Percentiles rank a stretch among this genome's conserved stretches.
Conservation (phyloP, 2,888 invertebrate genomes). For the Erebia aethiops region DNA sequence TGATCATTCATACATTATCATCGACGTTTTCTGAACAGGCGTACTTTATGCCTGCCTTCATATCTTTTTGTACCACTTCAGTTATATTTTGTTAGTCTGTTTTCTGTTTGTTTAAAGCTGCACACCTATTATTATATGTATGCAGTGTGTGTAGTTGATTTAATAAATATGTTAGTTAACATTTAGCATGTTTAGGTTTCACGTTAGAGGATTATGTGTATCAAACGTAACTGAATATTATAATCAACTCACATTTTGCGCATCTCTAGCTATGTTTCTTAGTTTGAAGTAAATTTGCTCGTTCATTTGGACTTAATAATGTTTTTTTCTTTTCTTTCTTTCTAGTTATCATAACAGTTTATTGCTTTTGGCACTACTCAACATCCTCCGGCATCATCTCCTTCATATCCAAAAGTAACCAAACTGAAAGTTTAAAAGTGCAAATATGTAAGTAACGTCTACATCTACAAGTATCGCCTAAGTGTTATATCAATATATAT, state of each 20-base stretch:
- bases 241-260: background rate
- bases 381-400: conserved; percentile 56
- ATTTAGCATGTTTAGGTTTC: background rate
- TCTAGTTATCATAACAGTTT: conserved; percentile 12
- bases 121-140: background rate
- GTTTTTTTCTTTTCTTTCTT: too few species aligned
- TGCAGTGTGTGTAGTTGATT: conserved; percentile 8
- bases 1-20: background rate
- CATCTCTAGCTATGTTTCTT: background rate
- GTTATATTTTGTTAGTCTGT: conserved; percentile 3
- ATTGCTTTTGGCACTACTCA: conserved; percentile 67
- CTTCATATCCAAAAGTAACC: conserved; percentile 47
- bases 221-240: background rate
- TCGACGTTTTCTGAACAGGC: background rate
- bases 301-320: background rate
- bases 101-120: background rate
- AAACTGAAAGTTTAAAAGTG: conserved; percentile 52
- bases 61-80: background rate
- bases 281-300: conserved; percentile 2
- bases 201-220: background rate
- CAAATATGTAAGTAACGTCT: conserved; percentile 61
- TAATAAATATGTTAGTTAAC: background rate
- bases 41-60: background rate
- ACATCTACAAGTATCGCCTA: conserved; percentile 66
- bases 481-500: conserved; percentile 81